Percentiles rank a stretch among this genome's conserved stretches.
phyloP scores from a whole-genome alignment of 2,888 invertebrate species.

The Pterostichus niger region DNA sequence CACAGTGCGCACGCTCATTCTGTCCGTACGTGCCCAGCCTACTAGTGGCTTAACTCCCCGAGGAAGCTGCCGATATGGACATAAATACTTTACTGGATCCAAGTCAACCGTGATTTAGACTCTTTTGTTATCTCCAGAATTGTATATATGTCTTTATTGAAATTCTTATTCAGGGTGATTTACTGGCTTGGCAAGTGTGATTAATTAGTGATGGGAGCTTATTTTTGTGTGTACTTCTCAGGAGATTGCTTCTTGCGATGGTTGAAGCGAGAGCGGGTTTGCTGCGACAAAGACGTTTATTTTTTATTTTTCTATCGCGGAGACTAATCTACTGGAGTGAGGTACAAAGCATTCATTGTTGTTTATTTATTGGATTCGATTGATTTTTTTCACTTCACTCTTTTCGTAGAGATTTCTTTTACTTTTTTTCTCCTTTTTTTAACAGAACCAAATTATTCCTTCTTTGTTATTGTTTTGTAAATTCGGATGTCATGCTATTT shows the following conservation, averaged over 20 bases:
- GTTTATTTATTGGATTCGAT: conserved; percentile 44
- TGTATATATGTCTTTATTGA: conserved; percentile 64
- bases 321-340: conserved; percentile 32
- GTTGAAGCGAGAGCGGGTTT: conserved; percentile 20
- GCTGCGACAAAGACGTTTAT: conserved; percentile 46
- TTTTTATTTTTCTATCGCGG: conserved; percentile 55
- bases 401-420: conserved; percentile 2
- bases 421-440: neutral
- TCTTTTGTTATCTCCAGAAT: conserved; percentile 61
- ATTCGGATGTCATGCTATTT: too few relatives aligned
- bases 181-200: conserved; percentile 51
- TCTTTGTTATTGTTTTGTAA: neutral
- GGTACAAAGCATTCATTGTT: conserved; percentile 50
- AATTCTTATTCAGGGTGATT: conserved; percentile 62
- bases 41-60: conserved; percentile 37
- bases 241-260: conserved; percentile 51
- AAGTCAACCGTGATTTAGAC: conserved; percentile 48
- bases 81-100: conserved; percentile 55
- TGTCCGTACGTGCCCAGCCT: conserved; percentile 41
- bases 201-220: conserved; percentile 57
- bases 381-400: conserved; percentile 40
- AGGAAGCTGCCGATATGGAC: conserved; percentile 47
- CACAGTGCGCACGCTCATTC: conserved; percentile 38
- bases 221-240: conserved; percentile 47
- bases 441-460: too few relatives aligned